These are phyloP conservation scores for Indri indri DNA, from an alignment of 2,113 vertebrate species.

Conservation along the genomic window DNA sequence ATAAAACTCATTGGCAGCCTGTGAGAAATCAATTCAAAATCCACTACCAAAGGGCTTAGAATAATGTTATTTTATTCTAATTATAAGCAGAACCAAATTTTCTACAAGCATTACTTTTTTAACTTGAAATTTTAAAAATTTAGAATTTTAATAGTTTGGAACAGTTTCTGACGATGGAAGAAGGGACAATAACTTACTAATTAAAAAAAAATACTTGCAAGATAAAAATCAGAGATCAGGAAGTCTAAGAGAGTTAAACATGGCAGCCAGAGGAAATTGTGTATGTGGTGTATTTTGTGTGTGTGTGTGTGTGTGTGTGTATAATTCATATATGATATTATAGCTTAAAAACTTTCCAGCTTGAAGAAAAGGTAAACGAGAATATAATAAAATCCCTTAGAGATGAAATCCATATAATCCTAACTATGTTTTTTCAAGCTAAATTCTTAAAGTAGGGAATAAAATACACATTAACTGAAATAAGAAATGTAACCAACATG, in stretches of 20 bases:
- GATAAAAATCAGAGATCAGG: not conserved
- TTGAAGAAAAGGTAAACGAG: not conserved
- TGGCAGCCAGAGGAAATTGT: not conserved
- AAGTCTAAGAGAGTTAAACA: not conserved
- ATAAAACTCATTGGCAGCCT: not conserved
- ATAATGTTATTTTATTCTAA: not conserved
- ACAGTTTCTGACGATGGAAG: not conserved
- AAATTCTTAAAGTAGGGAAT: not conserved
- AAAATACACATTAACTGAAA: not conserved
- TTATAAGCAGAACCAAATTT: not conserved
- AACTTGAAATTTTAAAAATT: not conserved
- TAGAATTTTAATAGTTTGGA: not conserved
- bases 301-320: not conserved
- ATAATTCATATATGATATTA: not conserved
- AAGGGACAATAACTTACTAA: slow-evolving; percentile 4
- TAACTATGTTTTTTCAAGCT: not conserved
- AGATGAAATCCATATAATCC: not conserved
- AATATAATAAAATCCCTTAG: not conserved
- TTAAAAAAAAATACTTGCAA: not conserved
- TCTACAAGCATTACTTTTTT: not conserved
- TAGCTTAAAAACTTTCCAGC: not conserved
- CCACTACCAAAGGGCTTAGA: not conserved
- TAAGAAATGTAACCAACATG: not conserved
- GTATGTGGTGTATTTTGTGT: not conserved
- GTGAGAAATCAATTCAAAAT: not conserved